Evolutionary conservation across 2,113 vertebrate genomes (phyloP), one percentile per base, ranked within the genome.

Genomic region (Oriolus oriolus): DNA sequence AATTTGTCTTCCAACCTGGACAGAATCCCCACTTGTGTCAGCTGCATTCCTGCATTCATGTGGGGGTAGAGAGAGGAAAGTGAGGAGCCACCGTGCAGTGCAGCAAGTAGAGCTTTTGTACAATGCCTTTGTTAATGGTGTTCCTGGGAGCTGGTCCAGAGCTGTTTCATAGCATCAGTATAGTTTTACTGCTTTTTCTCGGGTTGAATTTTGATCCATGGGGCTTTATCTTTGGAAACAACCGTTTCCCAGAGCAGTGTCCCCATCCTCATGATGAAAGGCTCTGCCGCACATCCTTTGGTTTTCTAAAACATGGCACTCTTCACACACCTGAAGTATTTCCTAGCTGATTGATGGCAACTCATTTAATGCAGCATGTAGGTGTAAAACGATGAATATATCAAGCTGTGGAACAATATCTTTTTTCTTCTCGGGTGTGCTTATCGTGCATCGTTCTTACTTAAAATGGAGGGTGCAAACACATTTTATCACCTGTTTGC

Each of bases 401-500:
- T 83, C 22, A 35, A 57, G 78, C 88, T 69, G 50, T 26, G 49
- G 33, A 70, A 78, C 79, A 71, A 88, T 91, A 66, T 76, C 87
- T 91, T 94, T 92, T 56, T 85, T 70, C 37, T 88, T 74, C 84
- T 94, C 0, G 1, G 47, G 31, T 52, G 41, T 69, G n/a, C 54
- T 87, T 88, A 61, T 89, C 1, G 0, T 65, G 64, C 52, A 21
- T 16, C 0, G 1, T 28, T 90, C 54, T 92, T 59, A 49, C 80
- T 87, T 90, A 73, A 79, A 93, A 88, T 61, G 71, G 31, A 85
- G 68, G 54, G 27, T 94, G 68, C 78, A 83, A 75, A 60, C 75
- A 84, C 45, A 66, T 97, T 96, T 96, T 93, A 95, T 88, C 31
- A 68, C 71, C 68, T 91, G 64, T 85, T 96, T 92, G 85, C 76